Conservation (phyloP, 2,888 invertebrate genomes). For the Sialis fuliginosa region DNA sequence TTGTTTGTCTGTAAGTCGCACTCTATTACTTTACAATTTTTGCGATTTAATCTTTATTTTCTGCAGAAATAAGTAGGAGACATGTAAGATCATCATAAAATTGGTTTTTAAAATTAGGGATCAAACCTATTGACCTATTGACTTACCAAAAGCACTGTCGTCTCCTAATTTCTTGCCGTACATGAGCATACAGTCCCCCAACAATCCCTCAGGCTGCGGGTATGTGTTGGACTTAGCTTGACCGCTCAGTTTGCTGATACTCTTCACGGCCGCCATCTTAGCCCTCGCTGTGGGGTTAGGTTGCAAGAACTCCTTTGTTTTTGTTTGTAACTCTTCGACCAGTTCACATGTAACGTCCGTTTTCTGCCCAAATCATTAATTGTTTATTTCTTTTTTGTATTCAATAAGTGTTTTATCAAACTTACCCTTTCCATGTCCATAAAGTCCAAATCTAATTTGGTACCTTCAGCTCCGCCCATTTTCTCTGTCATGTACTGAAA, state of each 20-base stretch:
- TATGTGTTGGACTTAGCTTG: constrained; percentile 95
- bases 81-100: too few species aligned
- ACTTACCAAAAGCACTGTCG: constrained; percentile 78
- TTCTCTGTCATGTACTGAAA: constrained; percentile 98
- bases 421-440: constrained; percentile 97
- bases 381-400: neutral
- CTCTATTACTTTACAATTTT: too few species aligned
- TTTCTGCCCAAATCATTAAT: constrained; percentile 47
- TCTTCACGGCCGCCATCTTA: constrained; percentile 89
- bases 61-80: too few species aligned
- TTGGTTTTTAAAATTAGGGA: too few species aligned
- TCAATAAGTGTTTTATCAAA: constrained; percentile 10
- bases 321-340: constrained; percentile 88
- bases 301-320: constrained; percentile 97
- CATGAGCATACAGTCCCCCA: constrained; percentile 91
- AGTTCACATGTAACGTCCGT: constrained; percentile 94
- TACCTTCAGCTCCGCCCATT: constrained; percentile 99
- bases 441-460: constrained; percentile 96
- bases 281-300: constrained; percentile 94
- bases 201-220: constrained; percentile 94
- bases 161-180: constrained; percentile 94
- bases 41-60: too few species aligned
- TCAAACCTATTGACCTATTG: too few species aligned
- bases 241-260: constrained; percentile 91
- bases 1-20: too few species aligned